These are phyloP conservation scores for Leptatherina wallacei DNA, from an alignment of 2,797 vertebrate species.

Conservation along the genomic window DNA sequence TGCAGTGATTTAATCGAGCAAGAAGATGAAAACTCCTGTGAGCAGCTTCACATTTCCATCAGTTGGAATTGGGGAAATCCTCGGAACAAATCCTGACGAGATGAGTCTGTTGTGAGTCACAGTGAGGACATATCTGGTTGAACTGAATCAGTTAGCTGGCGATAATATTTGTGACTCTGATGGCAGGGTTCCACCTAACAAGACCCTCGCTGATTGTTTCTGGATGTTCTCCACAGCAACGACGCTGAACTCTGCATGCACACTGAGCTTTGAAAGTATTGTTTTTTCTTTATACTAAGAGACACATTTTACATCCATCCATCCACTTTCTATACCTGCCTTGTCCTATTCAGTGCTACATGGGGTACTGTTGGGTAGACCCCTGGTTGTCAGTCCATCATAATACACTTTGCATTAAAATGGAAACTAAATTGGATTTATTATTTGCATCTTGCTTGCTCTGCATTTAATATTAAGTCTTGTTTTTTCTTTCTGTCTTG, in stretches of 20 bases:
- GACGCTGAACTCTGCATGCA: neutral
- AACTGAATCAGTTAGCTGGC: slow-evolving; percentile 59
- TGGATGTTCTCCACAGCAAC: slow-evolving; percentile 38
- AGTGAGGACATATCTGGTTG: slow-evolving; percentile 39
- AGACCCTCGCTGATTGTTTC: slow-evolving; percentile 52
- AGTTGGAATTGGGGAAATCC: neutral
- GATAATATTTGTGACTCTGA: slow-evolving; percentile 21
- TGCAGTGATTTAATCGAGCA: too few species aligned
- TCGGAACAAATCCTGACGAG: neutral
- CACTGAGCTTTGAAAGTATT: neutral
- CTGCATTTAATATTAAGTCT: neutral
- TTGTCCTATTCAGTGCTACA: too few species aligned
- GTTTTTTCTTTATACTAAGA: neutral
- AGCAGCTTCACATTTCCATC: too few species aligned
- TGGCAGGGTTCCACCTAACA: slow-evolving; percentile 36
- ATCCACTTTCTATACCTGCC: too few species aligned
- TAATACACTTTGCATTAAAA: slow-evolving; percentile 6
- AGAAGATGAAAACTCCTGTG: too few species aligned
- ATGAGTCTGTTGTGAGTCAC: slow-evolving; percentile 21
- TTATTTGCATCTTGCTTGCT: neutral
- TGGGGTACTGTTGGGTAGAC: too few species aligned
- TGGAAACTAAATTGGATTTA: neutral
- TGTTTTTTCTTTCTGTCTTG: too few species aligned
- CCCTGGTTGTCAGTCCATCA: too few species aligned
- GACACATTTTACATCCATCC: slow-evolving; percentile 3